These are phyloP conservation scores for Paracyclopina nana DNA, from an alignment of 1,140 invertebrate species.

Conservation along the genomic window DNA sequence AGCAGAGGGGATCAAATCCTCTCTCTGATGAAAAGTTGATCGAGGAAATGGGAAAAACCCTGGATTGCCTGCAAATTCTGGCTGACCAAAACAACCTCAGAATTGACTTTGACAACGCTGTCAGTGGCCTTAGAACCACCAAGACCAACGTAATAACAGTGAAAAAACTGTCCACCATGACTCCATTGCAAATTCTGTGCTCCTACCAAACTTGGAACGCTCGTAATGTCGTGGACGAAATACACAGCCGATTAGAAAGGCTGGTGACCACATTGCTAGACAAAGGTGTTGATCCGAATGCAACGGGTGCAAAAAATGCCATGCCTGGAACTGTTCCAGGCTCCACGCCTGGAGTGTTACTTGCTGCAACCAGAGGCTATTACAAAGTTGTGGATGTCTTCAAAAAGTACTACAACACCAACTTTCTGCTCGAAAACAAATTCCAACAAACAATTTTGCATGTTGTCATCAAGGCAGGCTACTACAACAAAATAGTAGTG, in stretches of 20 bases:
- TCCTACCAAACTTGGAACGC: slow-evolving; percentile 3
- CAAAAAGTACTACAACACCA: neutral
- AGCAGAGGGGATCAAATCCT: neutral
- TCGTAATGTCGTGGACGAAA: neutral
- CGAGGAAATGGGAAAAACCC: neutral
- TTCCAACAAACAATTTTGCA: slow-evolving; percentile 14
- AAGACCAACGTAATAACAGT: neutral
- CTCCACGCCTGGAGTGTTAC: slow-evolving; percentile 7
- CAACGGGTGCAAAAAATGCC: neutral
- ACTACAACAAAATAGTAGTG: slow-evolving; percentile 12
- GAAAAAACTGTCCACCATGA: slow-evolving; percentile 15
- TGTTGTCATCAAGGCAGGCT: slow-evolving; percentile 10
- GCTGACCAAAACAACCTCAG: neutral
- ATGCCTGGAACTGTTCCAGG: slow-evolving; percentile 3
- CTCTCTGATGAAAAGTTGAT: neutral
- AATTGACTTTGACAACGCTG: neutral
- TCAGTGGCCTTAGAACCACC: no score
- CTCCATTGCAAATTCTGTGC: slow-evolving; percentile 12
- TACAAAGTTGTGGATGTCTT: slow-evolving; percentile 5
- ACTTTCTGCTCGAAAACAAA: slow-evolving; percentile 11
- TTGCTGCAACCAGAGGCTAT: slow-evolving; percentile 8
- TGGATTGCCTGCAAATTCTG: neutral
- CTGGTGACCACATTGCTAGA: neutral
- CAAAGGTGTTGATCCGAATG: slow-evolving; percentile 1
- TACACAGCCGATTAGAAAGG: neutral